These are phyloP conservation scores for Fulmarus glacialis DNA, from an alignment of 2,113 vertebrate species.

Conservation along the genomic window DNA sequence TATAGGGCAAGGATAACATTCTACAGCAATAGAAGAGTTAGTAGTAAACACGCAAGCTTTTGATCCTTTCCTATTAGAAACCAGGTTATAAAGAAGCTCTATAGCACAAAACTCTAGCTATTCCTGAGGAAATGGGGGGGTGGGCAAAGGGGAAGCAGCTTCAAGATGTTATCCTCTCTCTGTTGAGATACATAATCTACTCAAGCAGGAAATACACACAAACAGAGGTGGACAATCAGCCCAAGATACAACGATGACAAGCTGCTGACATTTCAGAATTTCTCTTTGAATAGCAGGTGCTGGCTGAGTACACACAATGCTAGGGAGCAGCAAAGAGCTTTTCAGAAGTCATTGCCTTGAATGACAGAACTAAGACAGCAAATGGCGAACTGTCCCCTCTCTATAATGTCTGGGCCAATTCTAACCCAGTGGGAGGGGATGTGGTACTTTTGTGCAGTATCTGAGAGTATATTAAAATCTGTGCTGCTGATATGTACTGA, in stretches of 20 bases:
- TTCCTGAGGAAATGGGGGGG: neutral
- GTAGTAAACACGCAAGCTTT: neutral
- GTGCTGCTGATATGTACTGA: neutral
- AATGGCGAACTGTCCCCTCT: too few relatives aligned
- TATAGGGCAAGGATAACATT: neutral
- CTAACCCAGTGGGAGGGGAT: rapidly evolving
- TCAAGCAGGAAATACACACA: neutral
- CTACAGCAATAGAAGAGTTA: neutral
- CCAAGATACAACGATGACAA: neutral
- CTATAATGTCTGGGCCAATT: neutral
- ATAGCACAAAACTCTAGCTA: neutral
- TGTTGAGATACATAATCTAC: neutral
- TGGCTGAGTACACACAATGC: neutral
- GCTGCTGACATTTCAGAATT: neutral
- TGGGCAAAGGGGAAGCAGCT: neutral
- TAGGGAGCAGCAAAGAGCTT: neutral
- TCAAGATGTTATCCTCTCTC: neutral
- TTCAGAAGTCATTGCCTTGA: neutral
- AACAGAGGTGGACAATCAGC: neutral
- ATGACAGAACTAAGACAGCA: neutral
- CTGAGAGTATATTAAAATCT: neutral
- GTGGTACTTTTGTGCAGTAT: neutral
- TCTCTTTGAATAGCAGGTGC: neutral
- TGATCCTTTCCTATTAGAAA: neutral
- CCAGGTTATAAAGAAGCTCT: neutral